These are phyloP conservation scores for Probosciger aterrimus DNA, from an alignment of 2,113 vertebrate genomes.

Conservation along the genomic window DNA sequence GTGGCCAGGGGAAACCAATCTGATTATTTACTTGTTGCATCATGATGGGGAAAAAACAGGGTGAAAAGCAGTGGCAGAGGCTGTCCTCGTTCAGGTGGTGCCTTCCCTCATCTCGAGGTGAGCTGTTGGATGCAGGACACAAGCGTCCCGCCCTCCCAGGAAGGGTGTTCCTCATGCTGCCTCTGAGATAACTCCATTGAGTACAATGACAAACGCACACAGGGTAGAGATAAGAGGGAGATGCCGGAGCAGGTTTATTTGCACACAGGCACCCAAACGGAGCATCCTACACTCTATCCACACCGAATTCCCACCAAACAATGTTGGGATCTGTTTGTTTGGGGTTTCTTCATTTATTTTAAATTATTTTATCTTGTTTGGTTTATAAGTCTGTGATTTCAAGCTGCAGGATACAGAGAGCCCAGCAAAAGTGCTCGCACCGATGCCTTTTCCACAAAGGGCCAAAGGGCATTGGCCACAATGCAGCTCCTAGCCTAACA, in stretches of 20 bases:
- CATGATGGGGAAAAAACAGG: accelerated
- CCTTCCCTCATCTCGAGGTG: not conserved
- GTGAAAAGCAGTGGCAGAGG: not conserved
- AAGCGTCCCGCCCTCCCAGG: not conserved
- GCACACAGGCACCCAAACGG: not conserved
- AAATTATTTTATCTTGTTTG: not conserved
- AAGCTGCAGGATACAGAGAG: not conserved
- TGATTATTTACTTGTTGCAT: not conserved
- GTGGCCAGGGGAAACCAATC: not conserved
- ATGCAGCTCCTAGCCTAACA: not conserved
- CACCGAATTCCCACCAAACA: not conserved
- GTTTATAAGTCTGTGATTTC: not conserved
- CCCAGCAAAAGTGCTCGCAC: not conserved
- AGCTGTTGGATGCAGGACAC: not conserved
- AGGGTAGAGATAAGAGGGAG: not conserved
- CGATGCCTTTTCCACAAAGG: not conserved
- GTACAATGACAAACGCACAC: not conserved
- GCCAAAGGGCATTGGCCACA: not conserved
- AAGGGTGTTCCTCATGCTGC: not conserved
- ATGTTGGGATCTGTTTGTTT: not conserved
- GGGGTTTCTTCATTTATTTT: accelerated
- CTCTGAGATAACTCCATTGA: not conserved
- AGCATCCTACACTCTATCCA: not conserved
- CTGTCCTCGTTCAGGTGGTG: not conserved
- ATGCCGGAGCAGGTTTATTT: not conserved